These are phyloP conservation scores for Apamea sordens DNA, from an alignment of 2,888 invertebrate genomes.

Conservation along the genomic window DNA sequence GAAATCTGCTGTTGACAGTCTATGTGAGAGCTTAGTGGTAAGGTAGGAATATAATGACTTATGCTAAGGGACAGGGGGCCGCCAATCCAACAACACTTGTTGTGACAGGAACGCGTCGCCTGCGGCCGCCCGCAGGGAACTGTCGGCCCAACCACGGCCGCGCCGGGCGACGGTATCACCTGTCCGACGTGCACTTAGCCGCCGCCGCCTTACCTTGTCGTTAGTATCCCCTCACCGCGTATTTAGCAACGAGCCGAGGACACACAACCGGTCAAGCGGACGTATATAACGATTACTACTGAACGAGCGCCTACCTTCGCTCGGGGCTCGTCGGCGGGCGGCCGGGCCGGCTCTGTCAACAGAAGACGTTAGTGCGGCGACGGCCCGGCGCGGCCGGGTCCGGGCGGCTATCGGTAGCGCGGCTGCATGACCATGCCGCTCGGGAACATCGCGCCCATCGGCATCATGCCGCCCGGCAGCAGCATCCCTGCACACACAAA, in stretches of 20 bases:
- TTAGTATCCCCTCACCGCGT: constrained; percentile 76
- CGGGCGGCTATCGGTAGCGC: constrained; percentile 94
- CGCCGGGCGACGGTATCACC: constrained; percentile 71
- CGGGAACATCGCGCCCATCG: constrained; percentile 83
- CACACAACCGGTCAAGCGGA: constrained; percentile 78
- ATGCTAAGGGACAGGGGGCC: constrained; percentile 87
- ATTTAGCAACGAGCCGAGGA: constrained; percentile 73
- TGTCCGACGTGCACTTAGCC: constrained; percentile 70
- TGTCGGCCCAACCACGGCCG: constrained; percentile 88
- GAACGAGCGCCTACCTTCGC: constrained; percentile 78
- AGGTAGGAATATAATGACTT: constrained; percentile 67
- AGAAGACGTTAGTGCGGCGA: constrained; percentile 72
- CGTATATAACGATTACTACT: constrained; percentile 67
- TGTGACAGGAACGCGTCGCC: constrained; percentile 86
- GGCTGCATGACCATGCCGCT: constrained; percentile 94
- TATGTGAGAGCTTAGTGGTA: constrained; percentile 72
- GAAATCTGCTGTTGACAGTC: constrained; percentile 72
- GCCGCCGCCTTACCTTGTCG: constrained; percentile 73
- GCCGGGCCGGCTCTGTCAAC: constrained; percentile 83
- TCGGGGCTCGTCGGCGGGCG: constrained; percentile 60
- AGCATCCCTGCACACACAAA: constrained; percentile 85
- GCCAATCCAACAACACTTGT: constrained; percentile 90
- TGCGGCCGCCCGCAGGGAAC: constrained; percentile 89
- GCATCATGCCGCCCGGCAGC: constrained; percentile 82
- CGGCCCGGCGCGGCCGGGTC: constrained; percentile 92